Evolutionary conservation across 2,113 vertebrate species (phyloP).

Genomic region (Callaeas wilsoni): DNA sequence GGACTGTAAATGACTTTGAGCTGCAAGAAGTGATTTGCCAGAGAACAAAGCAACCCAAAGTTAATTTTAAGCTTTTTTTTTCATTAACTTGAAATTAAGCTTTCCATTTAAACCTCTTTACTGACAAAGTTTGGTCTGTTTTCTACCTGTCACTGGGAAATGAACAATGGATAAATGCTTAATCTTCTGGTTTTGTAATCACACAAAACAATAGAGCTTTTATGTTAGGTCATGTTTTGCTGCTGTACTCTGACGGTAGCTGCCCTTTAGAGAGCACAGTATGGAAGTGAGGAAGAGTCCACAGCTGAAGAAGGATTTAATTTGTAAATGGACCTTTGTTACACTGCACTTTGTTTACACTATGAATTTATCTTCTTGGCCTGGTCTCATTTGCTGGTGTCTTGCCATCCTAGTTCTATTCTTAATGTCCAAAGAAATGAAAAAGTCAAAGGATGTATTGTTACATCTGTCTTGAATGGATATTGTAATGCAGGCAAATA

Average conservation of each 20-base stretch:
- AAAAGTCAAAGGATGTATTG: neutral
- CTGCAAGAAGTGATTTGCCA: neutral
- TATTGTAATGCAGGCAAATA: neutral
- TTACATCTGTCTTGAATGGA: neutral
- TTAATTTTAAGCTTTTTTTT: neutral
- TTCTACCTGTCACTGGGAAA: neutral
- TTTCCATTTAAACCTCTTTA: neutral
- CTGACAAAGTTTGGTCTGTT: neutral
- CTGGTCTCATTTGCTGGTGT: neutral
- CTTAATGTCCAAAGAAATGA: neutral
- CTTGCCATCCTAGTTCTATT: neutral
- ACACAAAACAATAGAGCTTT: neutral
- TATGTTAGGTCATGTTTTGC: neutral
- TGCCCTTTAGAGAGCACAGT: neutral
- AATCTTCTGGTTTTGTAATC: neutral
- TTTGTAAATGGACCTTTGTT: neutral
- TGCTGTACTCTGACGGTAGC: neutral
- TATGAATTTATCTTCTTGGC: neutral
- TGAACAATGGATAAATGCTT: neutral
- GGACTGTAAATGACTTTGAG: neutral
- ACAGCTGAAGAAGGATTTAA: neutral
- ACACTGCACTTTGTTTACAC: neutral
- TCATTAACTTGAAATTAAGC: neutral
- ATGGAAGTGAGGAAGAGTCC: neutral
- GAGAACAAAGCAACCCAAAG: neutral